Evolutionary conservation across 2,888 invertebrate genomes (phyloP).

Genomic region (Hirtodrosophila histrioides): DNA sequence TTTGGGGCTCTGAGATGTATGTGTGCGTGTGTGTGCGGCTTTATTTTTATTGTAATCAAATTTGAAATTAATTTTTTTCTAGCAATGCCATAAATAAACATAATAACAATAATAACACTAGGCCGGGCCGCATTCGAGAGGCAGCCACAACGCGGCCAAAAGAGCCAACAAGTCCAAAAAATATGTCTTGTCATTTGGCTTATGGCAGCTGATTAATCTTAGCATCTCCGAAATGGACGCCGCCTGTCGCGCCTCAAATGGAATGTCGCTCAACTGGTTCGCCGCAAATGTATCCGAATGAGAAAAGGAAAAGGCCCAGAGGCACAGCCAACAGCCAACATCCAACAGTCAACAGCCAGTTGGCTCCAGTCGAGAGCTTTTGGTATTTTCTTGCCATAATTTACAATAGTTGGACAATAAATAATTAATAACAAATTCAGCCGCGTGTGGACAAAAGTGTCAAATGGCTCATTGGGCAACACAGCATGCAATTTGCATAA

Average conservation of each 20-base stretch:
- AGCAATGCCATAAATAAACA: slow-evolving; percentile 70
- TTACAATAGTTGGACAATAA: slow-evolving; percentile 68
- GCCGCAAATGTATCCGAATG: slow-evolving; percentile 32
- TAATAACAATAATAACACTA: slow-evolving; percentile 70
- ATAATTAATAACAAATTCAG: slow-evolving; percentile 72
- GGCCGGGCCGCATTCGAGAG: slow-evolving; percentile 33
- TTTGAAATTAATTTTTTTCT: slow-evolving; percentile 73
- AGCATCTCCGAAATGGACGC: slow-evolving; percentile 66
- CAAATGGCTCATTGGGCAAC: slow-evolving; percentile 73
- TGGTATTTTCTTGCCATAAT: slow-evolving; percentile 59
- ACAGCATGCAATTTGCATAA: slow-evolving; percentile 72
- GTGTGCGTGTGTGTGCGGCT: slow-evolving; percentile 46
- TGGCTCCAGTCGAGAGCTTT: slow-evolving; percentile 28
- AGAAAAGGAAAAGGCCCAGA: slow-evolving; percentile 64
- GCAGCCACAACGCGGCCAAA: slow-evolving; percentile 17
- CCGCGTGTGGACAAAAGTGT: slow-evolving; percentile 69
- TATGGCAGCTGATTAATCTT: slow-evolving; percentile 79
- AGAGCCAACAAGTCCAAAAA: slow-evolving; percentile 41
- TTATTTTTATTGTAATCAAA: slow-evolving; percentile 76
- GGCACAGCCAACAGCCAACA: slow-evolving; percentile 24
- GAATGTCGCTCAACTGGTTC: slow-evolving; percentile 77
- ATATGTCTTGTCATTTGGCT: slow-evolving; percentile 78
- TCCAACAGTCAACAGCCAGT: not conserved
- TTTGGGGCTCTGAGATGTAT: slow-evolving; percentile 1
- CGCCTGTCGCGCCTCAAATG: slow-evolving; percentile 72